Conservation (phyloP, 2,797 vertebrate genomes). For the Cossypha polioptera region DNA sequence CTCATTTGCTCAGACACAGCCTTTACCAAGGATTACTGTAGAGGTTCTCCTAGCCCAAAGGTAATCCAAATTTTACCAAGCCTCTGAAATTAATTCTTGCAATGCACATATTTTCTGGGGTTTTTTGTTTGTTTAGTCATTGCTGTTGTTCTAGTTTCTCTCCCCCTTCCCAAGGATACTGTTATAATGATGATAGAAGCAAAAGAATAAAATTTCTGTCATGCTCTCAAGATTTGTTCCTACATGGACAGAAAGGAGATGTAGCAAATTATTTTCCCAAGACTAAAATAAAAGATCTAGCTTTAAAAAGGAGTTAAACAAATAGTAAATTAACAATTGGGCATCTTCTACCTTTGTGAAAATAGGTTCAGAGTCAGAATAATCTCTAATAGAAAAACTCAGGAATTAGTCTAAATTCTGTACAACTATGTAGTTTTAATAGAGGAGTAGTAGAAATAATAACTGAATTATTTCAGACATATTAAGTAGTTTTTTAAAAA, state of each 20-base stretch:
- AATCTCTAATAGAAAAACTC: neutral
- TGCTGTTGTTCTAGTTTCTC: neutral
- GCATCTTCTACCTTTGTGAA: neutral
- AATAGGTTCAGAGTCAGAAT: neutral
- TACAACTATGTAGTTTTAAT: neutral
- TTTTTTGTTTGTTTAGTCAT: neutral
- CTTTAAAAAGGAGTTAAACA: neutral
- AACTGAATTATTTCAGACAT: neutral
- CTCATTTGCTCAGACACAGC: neutral
- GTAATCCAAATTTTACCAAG: neutral
- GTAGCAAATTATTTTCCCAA: neutral
- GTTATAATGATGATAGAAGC: neutral
- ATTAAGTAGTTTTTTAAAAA: neutral
- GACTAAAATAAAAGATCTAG: neutral
- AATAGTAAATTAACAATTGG: neutral
- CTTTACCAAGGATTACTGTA: neutral
- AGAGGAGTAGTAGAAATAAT: neutral
- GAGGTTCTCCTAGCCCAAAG: neutral
- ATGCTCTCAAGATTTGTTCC: neutral
- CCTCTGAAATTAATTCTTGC: neutral
- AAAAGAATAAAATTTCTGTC: neutral
- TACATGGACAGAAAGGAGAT: neutral
- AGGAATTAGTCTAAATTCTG: neutral
- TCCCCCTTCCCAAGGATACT: fast-evolving
- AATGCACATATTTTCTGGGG: fast-evolving